Base-by-base conservation (phyloP, 2,113 vertebrate species). In the Sebastes fasciatus region DNA sequence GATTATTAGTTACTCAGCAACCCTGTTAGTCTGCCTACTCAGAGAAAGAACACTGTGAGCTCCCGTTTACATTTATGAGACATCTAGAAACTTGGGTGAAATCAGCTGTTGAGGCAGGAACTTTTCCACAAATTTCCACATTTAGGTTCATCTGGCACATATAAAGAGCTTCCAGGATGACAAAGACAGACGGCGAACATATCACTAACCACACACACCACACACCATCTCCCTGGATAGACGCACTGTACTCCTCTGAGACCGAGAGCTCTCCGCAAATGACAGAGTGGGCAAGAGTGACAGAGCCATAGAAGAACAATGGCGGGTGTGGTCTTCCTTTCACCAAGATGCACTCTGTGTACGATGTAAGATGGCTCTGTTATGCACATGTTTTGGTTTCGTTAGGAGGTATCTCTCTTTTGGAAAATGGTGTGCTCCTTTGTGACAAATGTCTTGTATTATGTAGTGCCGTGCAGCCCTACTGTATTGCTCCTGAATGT, bases 111-210 rank as follows among this genome's bases (percentile, higher is more conserved):
- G 63, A 74, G 17, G 34, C 8, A 3, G 21, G 4, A 49, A 42
- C 61, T n/a, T 66, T 79, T 68, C 65, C 4, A 13, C n/a, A 2
- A 11, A 21, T 64, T 63, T 72, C 45, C 69, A 61, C 51, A 57
- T 74, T 80, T 58, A 45, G 48, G 3, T 0, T 86, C 83, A 73
- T 79, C 71, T 1, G 80, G 52, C 62, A 57, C 86, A 75, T 72
- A 58, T 48, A 78, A 78, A 64, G 42, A 60, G 23, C 55, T 73
- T 81, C 49, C 58, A 73, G 45, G 54, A 40, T 6, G 43, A 74
- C 66, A 62, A 23, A 82, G 71, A 60, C 67, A 70, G 66, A 77
- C 23, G 40, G 64, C 46, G 5, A 58, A 79, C 42, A 68, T 23
- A 57, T 42, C 80, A 10, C 77, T 43, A 79, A 77, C 73, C 76